Conservation (phyloP, 1,140 invertebrate genomes). For the Panulirus ornatus region DNA sequence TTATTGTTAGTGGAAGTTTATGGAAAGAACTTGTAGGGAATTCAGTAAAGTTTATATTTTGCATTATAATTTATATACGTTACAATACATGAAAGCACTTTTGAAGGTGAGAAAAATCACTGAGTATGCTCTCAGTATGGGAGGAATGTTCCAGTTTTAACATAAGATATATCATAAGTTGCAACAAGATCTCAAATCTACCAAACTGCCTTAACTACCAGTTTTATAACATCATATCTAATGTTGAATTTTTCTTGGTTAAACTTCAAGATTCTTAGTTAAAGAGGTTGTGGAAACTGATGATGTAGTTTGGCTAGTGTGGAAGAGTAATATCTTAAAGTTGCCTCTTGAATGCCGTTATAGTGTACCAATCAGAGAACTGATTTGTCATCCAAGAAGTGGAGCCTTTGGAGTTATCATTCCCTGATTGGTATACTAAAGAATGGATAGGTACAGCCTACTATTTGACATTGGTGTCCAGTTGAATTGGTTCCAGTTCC, state of each 20-base stretch:
- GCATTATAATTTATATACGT: constrained; percentile 58
- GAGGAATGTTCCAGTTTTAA: constrained; percentile 10
- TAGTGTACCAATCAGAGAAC: background rate
- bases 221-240: constrained; percentile 15
- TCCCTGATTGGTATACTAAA: background rate
- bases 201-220: constrained; percentile 36
- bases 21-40: constrained; percentile 49
- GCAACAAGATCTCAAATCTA: constrained; percentile 17
- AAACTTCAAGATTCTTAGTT: background rate
- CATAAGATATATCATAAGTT: constrained; percentile 18
- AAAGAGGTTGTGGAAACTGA: constrained; percentile 13
- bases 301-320: constrained; percentile 7
- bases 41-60: constrained; percentile 56
- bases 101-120: constrained; percentile 34
- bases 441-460: background rate
- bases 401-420: background rate
- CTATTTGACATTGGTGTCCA: background rate
- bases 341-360: background rate
- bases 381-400: background rate
- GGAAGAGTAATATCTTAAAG: background rate
- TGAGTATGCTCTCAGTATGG: constrained; percentile 14
- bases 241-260: constrained; percentile 17
- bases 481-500: constrained; percentile 9
- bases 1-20: constrained; percentile 48
- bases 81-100: constrained; percentile 27